Base-by-base conservation (phyloP, 2,113 vertebrate species). In the Apaloderma vittatum region DNA sequence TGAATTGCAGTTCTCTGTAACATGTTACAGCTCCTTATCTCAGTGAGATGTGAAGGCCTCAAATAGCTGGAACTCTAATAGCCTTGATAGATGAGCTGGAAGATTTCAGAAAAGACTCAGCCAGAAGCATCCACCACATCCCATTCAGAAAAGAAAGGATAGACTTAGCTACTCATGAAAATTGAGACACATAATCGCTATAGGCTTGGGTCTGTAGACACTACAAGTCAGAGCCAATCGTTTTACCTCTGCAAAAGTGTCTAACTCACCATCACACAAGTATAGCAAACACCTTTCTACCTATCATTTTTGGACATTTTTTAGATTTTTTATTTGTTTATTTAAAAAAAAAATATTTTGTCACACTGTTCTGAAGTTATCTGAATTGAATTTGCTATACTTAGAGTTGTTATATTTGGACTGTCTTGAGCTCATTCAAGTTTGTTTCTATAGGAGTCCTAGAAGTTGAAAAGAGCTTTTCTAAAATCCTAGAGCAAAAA, bases 381-480 rank as follows among this genome's bases (percentile, higher is more conserved):
- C 72, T 70, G 45, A 65, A 54, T 73, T 86, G 45, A 59, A 21
- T 76, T 89, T 59, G 29, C n/a, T 63, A 3, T 48, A 59, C 12
- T 61, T 12, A 34, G 7, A 21, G 8, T 26, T 86, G 37, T 58
- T 78, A 40, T 24, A n/a, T 66, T 73, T 49, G 27, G 9, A 46
- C n/a, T 66, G 26, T 61, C 29, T 82, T 32, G 70, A 57, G 17
- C 20, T 83, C 62, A 34, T 88, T 79, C 62, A 82, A 54, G 4
- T 86, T 87, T 10, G 3, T 81, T 86, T 76, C 74, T 61, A 24
- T 26, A 57, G 45, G 8, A 76, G 74, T 62, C 36, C 36, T 43
- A 62, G 62, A 89, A 89, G 73, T 92, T 65, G 89, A 91, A 70
- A 72, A 48, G 72, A 94, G n/a, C 36, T 85, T 72, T 87, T 87